A percentile compares a stretch with the other conserved stretches of the same genome.
Conservation (phyloP, 2,113 vertebrate genomes). For the Paradoxurus hermaphroditus region DNA sequence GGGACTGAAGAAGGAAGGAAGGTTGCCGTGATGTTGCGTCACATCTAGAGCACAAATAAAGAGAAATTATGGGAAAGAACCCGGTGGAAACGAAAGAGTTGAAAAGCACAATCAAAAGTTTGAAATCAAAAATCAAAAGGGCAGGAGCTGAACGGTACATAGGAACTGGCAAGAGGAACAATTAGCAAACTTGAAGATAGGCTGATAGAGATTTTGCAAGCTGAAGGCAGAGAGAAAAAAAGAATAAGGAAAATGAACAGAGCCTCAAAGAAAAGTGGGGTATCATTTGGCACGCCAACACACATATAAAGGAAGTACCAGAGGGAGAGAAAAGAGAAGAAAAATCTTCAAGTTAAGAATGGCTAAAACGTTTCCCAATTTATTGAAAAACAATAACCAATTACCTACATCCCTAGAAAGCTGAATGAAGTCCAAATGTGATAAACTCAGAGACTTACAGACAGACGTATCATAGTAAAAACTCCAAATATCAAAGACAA, state of each 20-base stretch:
- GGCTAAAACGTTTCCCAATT: background rate
- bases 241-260: background rate
- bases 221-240: background rate
- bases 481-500: background rate
- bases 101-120: background rate
- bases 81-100: background rate
- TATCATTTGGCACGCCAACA: background rate
- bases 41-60: background rate
- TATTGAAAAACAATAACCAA: background rate
- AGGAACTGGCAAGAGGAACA: background rate
- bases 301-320: background rate
- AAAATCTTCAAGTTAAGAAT: background rate
- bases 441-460: background rate
- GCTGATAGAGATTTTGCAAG: background rate
- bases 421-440: background rate
- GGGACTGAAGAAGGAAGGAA: background rate
- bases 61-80: background rate
- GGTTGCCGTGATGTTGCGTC: background rate
- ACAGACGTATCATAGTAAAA: background rate
- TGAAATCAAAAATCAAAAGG: no score
- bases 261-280: background rate
- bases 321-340: background rate
- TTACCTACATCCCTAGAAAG: background rate
- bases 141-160: background rate
- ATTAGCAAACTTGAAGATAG: background rate